Percentiles rank a stretch among this genome's conserved stretches.
phyloP scores from a whole-genome alignment of 2,797 vertebrate species.

The Danio choprae region DNA sequence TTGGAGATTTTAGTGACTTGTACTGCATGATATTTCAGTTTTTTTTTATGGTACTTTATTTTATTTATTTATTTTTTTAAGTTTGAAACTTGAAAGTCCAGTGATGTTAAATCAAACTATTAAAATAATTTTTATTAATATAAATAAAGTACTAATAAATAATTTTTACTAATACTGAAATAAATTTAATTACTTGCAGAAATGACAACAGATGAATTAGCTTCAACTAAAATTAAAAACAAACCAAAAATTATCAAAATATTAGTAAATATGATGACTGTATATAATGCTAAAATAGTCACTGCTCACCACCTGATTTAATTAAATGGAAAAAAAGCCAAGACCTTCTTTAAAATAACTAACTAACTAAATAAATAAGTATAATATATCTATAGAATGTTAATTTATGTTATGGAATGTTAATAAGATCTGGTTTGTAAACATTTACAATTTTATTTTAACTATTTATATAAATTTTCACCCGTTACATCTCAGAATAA shows the following conservation, averaged over 20 bases:
- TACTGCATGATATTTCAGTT: no score
- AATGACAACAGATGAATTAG: neutral
- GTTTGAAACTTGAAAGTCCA: neutral
- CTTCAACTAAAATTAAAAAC: neutral
- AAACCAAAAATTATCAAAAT: neutral
- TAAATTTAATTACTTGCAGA: neutral
- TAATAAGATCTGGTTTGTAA: neutral
- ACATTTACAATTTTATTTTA: neutral
- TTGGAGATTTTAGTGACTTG: conserved; percentile 7
- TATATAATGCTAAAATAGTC: neutral
- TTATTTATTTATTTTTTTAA: neutral
- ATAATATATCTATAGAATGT: no score
- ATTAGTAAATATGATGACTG: neutral
- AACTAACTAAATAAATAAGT: no score
- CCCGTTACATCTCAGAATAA: neutral
- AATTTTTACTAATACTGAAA: neutral
- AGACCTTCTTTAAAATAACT: no score
- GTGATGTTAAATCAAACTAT: neutral
- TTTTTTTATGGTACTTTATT: no score
- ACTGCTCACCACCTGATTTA: no score
- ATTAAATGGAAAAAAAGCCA: no score
- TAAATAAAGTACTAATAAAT: neutral
- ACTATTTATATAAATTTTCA: neutral
- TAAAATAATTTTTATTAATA: neutral
- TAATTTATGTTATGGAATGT: no score